These are phyloP conservation scores for Typhlichthys subterraneus DNA, from an alignment of 2,797 vertebrate genomes.

Conservation along the genomic window DNA sequence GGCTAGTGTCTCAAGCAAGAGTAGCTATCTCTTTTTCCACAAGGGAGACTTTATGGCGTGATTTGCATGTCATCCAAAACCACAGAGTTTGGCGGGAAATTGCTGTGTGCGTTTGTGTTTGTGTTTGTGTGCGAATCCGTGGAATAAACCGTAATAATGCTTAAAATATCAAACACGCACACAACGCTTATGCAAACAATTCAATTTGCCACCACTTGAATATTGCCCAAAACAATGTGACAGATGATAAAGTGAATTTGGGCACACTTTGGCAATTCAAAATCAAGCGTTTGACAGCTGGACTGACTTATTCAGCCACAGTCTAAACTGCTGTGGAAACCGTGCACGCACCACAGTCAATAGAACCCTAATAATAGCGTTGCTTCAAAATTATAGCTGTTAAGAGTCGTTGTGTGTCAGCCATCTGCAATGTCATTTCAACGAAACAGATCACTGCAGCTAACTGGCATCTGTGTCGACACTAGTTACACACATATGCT, in stretches of 20 bases:
- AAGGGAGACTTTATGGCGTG: conserved; percentile 58
- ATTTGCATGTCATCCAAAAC: conserved; percentile 61
- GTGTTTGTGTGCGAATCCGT: conserved; percentile 19
- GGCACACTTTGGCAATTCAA: conserved; percentile 13
- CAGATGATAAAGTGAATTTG: not conserved
- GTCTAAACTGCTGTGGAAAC: conserved; percentile 40
- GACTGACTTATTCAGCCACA: conserved; percentile 33
- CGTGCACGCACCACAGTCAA: conserved; percentile 38
- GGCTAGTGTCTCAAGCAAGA: conserved; percentile 51
- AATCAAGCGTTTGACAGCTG: conserved; percentile 43
- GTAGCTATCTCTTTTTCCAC: conserved; percentile 65
- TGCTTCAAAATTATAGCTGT: conserved; percentile 45
- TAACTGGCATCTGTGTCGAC: conserved; percentile 26
- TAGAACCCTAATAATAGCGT: conserved; percentile 59
- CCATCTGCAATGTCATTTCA: conserved; percentile 46
- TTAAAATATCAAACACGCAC: conserved; percentile 1
- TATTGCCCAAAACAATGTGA: not conserved
- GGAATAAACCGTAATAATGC: not conserved
- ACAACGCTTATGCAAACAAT: conserved; percentile 12
- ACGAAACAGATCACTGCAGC: conserved; percentile 8
- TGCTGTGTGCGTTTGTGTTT: not conserved
- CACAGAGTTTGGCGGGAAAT: conserved; percentile 56
- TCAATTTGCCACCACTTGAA: conserved; percentile 33
- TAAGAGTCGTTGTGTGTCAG: conserved; percentile 41
- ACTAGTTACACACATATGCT: not conserved